These are phyloP conservation scores for Melanotaenia nigrans DNA, from an alignment of 2,797 vertebrate genomes.

Conservation along the genomic window DNA sequence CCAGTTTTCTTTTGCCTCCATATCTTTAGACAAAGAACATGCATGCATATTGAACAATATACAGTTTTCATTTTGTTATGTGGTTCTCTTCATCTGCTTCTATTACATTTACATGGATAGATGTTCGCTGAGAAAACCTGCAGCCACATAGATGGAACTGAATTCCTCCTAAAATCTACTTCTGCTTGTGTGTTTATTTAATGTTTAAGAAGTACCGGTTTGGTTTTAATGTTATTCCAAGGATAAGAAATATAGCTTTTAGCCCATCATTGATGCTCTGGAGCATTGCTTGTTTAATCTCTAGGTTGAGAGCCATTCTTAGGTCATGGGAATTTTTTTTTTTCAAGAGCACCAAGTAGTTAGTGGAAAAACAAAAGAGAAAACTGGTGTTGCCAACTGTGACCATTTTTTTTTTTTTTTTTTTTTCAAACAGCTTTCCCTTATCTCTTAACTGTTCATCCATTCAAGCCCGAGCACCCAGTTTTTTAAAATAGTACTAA, in stretches of 20 bases:
- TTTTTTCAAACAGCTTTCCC: constrained; percentile 32
- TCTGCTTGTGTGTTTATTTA: constrained; percentile 1
- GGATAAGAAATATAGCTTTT: constrained; percentile 25
- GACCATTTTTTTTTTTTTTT: constrained; percentile 9
- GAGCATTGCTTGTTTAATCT: constrained; percentile 24
- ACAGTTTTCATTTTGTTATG: too few species aligned
- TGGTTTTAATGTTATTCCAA: constrained; percentile 11
- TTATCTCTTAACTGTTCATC: constrained; percentile 6
- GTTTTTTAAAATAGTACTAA: neutral
- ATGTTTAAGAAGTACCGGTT: neutral
- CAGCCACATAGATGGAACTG: neutral
- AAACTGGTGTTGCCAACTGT: constrained; percentile 48
- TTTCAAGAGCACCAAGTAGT: constrained; percentile 40
- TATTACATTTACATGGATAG: too few species aligned
- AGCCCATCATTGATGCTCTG: constrained; percentile 12
- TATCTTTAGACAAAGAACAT: too few species aligned
- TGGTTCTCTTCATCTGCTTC: too few species aligned
- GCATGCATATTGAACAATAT: too few species aligned
- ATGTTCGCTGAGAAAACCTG: too few species aligned
- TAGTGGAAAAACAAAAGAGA: constrained; percentile 60
- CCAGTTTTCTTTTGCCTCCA: neutral
- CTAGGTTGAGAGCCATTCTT: constrained; percentile 29
- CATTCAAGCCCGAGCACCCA: neutral
- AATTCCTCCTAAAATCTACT: neutral
- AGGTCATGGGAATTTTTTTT: constrained; percentile 71